Base-by-base conservation (phyloP, 2,888 invertebrate species). In the Girardia tigrina region DNA sequence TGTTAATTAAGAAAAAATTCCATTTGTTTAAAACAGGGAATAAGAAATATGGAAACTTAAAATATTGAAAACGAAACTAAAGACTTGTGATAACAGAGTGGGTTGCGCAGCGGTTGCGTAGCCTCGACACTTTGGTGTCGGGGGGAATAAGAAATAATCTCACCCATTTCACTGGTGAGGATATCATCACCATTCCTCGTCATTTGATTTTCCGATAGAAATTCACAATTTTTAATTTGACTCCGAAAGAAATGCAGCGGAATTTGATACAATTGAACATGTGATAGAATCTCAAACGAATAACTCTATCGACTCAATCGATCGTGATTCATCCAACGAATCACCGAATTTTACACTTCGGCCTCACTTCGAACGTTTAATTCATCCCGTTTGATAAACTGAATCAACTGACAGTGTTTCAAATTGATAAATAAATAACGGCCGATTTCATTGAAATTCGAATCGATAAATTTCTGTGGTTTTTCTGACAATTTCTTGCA, bases 341-440 rank as follows among this genome's bases (percentile, higher is more conserved):
- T 86, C 42, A 94, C 93, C 16, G 94, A 91, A 82, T 81, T 80
- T 77, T 82, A 84, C n/a, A 84, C 93, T 84, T 94, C 92, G 70
- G 90, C 88, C 81, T 94, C 94, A 81, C 92, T 92, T 79, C 90
- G 89, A 0, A 94, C 92, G 82, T 92, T 92, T 0, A 94, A 86
- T 82, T 92, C 92, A 82, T 94, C 94, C 81, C 91, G 90, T 79
- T 91, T 88, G 77, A 94, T 91, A 71, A 94, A 86, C 69, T 88
- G 87, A 79, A 92, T 89, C 78, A 94, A 84, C 83, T 93, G 91
- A 79, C 90, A 88, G 0, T 89, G 88, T 8, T 89, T 89, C 75
- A 94, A 83, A 80, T 91, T 90, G 26, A 93, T 85, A 82, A 94
- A 94, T 84, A 94, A 94, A 82, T 92, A 91, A 84, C 91, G 90